Base-by-base conservation (phyloP, 2,113 vertebrate species). In the Psittacula cyanocephala region DNA sequence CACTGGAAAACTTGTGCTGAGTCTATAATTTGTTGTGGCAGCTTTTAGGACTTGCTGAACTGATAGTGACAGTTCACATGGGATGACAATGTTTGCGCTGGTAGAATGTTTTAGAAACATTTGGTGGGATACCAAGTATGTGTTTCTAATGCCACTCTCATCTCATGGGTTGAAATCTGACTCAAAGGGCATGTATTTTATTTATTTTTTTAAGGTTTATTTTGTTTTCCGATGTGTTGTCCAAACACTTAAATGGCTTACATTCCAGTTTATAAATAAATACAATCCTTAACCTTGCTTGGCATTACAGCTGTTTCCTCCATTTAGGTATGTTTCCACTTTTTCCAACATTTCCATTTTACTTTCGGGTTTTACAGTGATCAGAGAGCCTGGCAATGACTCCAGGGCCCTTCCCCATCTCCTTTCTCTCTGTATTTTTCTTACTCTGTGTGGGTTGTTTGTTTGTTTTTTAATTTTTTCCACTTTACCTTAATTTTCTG, bases 221-320 rank as follows among this genome's bases (percentile, higher is more conserved):
- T 95, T 95, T 91, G 44, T 70, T 95, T 96, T 89, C 64, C 17
- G 1, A 0, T 59, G 20, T 91, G 46, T 67, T 93, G 55, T 78
- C 82, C 79, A 88, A 81, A 16, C 46, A 63, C 29, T 92, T 68
- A n/a, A 84, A 72, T 85, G 31, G 13, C 25, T 85, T 85, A 43
- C 4, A 4, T 80, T 83, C 44, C 25, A 63, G 29, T 83, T 86
- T 70, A 90, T 93, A 91, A 93, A 91, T 89, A 95, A 88, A 64
- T 81, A 27, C 19, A 53, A 2, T 60, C 31, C 15, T 88, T 91
- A 72, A 70, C 50, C 10, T 74, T 75, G 46, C 52, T 35, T 70
- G 60, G 9, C 28, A 29, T 75, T 65, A 53, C 28, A 88, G 33
- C 44, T 70, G 29, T 67, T 93, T 80, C 39, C 81, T 86, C 47